These are phyloP conservation scores for Ornithoptera alexandrae DNA, from an alignment of 2,888 invertebrate species.

Conservation along the genomic window DNA sequence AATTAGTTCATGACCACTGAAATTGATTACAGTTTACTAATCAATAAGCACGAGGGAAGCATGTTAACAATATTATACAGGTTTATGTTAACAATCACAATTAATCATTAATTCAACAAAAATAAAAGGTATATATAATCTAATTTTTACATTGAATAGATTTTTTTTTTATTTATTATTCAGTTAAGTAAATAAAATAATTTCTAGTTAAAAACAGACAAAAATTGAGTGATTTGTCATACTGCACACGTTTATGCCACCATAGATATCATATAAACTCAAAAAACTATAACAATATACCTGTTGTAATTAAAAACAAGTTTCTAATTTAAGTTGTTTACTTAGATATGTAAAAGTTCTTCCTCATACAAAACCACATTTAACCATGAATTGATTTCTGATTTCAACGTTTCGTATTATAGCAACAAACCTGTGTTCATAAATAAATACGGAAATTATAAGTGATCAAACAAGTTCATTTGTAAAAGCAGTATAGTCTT, in stretches of 20 bases:
- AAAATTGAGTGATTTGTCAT: no score
- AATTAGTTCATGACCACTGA: slow-evolving; percentile 6
- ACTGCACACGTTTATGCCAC: no score
- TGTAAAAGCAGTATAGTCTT: slow-evolving; percentile 14
- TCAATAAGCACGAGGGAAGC: neutral
- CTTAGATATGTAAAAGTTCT: slow-evolving; percentile 7
- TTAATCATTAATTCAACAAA: no score
- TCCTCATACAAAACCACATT: slow-evolving; percentile 6
- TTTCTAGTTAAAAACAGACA: no score
- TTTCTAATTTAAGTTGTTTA: slow-evolving; percentile 6
- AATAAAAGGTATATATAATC: no score
- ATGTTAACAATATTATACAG: neutral
- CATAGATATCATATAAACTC: no score
- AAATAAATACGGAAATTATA: slow-evolving; percentile 24
- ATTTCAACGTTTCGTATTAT: slow-evolving; percentile 1
- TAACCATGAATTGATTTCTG: slow-evolving; percentile 21
- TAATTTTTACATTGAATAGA: no score
- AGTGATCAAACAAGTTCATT: slow-evolving; percentile 23
- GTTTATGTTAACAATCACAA: neutral
- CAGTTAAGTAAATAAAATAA: no score
- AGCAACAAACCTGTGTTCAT: slow-evolving; percentile 7
- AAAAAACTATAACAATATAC: no score
- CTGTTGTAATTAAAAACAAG: neutral
- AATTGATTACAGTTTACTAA: neutral
- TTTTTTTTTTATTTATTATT: no score